Base-by-base conservation (phyloP, 2,888 invertebrate genomes). In the Drosophila histrio region DNA sequence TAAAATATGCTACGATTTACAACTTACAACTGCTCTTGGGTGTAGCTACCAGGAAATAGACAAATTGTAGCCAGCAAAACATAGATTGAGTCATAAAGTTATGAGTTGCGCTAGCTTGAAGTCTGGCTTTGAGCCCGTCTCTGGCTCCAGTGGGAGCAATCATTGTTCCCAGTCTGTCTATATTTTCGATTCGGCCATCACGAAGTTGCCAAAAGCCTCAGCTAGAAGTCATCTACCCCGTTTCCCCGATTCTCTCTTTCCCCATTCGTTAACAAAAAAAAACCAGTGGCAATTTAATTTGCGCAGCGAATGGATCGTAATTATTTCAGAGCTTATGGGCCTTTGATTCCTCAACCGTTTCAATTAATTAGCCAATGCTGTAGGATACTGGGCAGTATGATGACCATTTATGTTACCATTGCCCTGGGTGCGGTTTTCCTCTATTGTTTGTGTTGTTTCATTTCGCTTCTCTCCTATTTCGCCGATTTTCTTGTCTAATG, bases 261-360 rank as follows among this genome's bases (percentile, higher is more conserved):
- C 39, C 15, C 46, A 11, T 32, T 4, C 8, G 21, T 2, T 7
- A 6, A 11, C 32, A 38, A 24, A 47, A 24, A 47, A 86, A 81
- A 73, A 68, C 73, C 86, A 81, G 81, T 83, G 77, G 80, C 82
- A 82, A 81, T 85, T 75, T 63, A 79, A 79, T 71, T 79, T 65
- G 66, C 72, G 52, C 76, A 72, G 58, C 61, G 67, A 76, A 72
- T 72, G 72, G 41, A 34, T 64, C 63, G 61, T 56, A 72, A 72
- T 76, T 75, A 75, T 72, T 74, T 44, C 15, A 43, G 46, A 54
- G 56, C 60, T 52, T 54, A 39, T 38, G 56, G 63, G 38, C 21
- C 38, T 69, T 30, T 22, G 53, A 24, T 64, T 52, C 44, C 54
- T 62, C 64, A 65, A 79, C 67, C 70, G 53, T 77, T 77, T 61